These are phyloP conservation scores for Dynastes grantii DNA, from an alignment of 2,888 invertebrate genomes.

Conservation along the genomic window DNA sequence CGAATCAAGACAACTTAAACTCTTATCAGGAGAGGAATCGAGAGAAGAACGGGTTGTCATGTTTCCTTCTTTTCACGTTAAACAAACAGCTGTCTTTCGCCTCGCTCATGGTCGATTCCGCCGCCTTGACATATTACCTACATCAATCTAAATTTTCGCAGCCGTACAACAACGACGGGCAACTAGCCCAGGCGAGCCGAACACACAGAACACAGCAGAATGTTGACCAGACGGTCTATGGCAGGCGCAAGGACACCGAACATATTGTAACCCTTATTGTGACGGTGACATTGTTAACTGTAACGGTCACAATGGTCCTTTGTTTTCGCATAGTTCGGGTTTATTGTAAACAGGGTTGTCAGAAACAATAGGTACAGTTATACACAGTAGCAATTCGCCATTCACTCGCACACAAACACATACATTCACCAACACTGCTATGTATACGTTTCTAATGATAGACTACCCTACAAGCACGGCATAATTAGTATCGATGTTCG, in stretches of 20 bases:
- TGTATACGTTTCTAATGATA: constrained; percentile 38
- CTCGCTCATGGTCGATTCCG: constrained; percentile 41
- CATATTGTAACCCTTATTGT: constrained; percentile 63
- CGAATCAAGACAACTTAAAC: constrained; percentile 39
- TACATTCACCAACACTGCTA: constrained; percentile 29
- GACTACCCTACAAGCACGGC: constrained; percentile 29
- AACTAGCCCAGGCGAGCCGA: constrained; percentile 57
- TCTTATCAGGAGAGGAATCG: constrained; percentile 36
- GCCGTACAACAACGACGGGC: constrained; percentile 51
- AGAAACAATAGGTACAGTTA: constrained; percentile 63
- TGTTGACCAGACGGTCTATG: constrained; percentile 49
- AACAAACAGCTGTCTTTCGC: constrained; percentile 51
- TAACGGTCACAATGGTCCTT: constrained; percentile 67
- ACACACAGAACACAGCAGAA: constrained; percentile 50
- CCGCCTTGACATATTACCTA: constrained; percentile 55
- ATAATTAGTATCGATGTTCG: constrained; percentile 46
- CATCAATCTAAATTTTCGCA: constrained; percentile 59
- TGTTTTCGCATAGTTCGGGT: constrained; percentile 66
- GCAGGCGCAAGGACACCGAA: constrained; percentile 62
- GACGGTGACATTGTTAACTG: constrained; percentile 66
- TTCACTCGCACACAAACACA: constrained; percentile 31
- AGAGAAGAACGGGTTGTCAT: constrained; percentile 49
- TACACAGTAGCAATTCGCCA: constrained; percentile 60
- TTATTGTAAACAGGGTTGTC: constrained; percentile 65
- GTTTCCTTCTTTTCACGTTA: constrained; percentile 42